phyloP scores from a whole-genome alignment of 1,140 invertebrate genomes.

The Drosophila asahinai region DNA sequence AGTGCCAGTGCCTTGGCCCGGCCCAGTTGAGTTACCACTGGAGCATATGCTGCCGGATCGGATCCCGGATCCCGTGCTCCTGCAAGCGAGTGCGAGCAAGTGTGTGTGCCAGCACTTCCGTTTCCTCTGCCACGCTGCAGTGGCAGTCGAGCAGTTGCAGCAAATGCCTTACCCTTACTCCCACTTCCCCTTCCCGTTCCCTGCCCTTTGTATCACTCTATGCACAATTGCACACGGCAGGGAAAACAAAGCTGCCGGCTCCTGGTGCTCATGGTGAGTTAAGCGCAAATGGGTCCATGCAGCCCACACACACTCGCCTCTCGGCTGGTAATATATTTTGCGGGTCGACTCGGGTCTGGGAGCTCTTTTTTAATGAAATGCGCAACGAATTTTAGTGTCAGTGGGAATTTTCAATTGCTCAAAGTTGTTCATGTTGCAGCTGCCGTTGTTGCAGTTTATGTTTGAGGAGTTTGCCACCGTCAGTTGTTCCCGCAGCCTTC shows the following conservation, averaged over 20 bases:
- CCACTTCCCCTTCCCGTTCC: background rate
- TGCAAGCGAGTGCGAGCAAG: slow-evolving; percentile 30
- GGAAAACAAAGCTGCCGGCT: slow-evolving; percentile 58
- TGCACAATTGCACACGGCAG: slow-evolving; percentile 74
- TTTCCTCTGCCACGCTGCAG: slow-evolving; percentile 66
- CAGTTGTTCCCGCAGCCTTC: slow-evolving; percentile 35
- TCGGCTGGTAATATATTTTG: slow-evolving; percentile 46
- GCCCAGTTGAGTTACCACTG: slow-evolving; percentile 40
- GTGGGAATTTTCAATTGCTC: slow-evolving; percentile 71
- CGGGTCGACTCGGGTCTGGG: slow-evolving; percentile 14
- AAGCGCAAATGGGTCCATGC: slow-evolving; percentile 73
- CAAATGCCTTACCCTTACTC: background rate
- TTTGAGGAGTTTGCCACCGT: slow-evolving; percentile 47
- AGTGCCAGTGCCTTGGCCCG: slow-evolving; percentile 59
- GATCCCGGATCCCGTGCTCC: slow-evolving; percentile 16
- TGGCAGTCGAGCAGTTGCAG: slow-evolving; percentile 51
- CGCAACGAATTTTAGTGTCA: slow-evolving; percentile 76
- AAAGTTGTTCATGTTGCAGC: slow-evolving; percentile 49
- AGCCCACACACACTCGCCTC: slow-evolving; percentile 55
- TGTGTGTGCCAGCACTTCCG: slow-evolving; percentile 52
- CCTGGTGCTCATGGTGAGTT: slow-evolving; percentile 45
- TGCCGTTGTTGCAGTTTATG: slow-evolving; percentile 53
- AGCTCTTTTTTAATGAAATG: slow-evolving; percentile 71
- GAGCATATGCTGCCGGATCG: slow-evolving; percentile 54
- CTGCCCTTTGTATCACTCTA: slow-evolving; percentile 63